Evolutionary conservation across 2,888 invertebrate genomes (phyloP), one percentile per base, ranked within the genome.

Genomic region (Caenorhabditis virilis): DNA sequence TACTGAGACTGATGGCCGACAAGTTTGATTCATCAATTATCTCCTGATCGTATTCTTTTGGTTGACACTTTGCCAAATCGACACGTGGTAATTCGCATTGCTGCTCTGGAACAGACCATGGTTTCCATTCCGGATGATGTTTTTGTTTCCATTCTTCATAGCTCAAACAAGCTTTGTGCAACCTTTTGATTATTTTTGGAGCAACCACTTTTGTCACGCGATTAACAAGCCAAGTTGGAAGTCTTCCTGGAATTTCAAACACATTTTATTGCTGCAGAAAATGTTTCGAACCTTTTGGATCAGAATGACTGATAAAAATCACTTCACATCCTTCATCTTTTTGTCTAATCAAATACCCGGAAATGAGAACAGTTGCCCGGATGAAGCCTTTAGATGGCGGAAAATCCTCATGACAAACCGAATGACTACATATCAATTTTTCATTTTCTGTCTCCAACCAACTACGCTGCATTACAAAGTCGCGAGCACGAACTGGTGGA

Each of bases 221-320:
- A 86, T 94, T 93, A 42, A 93, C 91, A 58, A 92, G 86, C 93
- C 93, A 93, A 7, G 90, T 89, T 1, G 93, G 93, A 56, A 93
- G 86, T 56, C 80, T 81, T 20, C 84, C 83, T 80, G 50, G 23
- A 69, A 57, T 15, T 26, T 26, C 30, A 48, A 50, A n/a, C 22
- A 15, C 53, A 30, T 15, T 49, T 45, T 13, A 48, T 16, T 26
- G 36, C n/a, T 16, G 11, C 13, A 42, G 43, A 20, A 42, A 89
- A 89, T 13, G 41, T 58, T 20, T 48, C 46, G 58, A 54, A 69
- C 93, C 93, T 82, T 90, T 89, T 11, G 93, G 93, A 85, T 93
- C 93, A 4, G 91, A 91, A 79, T 93, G 91, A 1, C 93, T 91
- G 30, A 93, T 89, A 84, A 93, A 94, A 22, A 91, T 91, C 57